These are phyloP conservation scores for Tenodera sinensis DNA, from an alignment of 2,888 invertebrate species.

Conservation along the genomic window DNA sequence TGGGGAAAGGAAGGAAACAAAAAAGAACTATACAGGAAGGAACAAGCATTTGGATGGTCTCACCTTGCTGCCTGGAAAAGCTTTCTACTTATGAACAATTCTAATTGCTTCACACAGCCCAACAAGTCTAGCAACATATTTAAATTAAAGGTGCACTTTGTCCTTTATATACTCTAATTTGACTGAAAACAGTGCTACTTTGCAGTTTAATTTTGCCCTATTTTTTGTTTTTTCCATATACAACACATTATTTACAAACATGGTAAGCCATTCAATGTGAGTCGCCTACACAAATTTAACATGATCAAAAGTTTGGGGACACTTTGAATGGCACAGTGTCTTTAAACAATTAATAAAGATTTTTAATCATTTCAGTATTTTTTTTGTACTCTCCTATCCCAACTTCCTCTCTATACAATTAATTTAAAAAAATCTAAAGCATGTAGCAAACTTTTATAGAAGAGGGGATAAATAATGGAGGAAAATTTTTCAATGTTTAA, in stretches of 20 bases:
- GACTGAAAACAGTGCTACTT: slow-evolving; percentile 21
- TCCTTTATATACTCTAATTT: slow-evolving; percentile 9
- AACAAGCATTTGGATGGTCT: slow-evolving; percentile 5
- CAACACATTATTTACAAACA: slow-evolving; percentile 33
- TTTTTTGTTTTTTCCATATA: slow-evolving; percentile 26
- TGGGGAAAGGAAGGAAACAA: background rate
- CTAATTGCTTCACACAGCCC: slow-evolving; percentile 27
- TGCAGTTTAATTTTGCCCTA: slow-evolving; percentile 20
- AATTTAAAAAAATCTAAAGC: background rate
- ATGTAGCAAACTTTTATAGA: background rate
- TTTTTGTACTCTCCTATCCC: background rate
- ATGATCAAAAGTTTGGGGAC: slow-evolving; percentile 10
- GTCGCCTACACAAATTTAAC: slow-evolving; percentile 30
- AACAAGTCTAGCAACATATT: slow-evolving; percentile 27
- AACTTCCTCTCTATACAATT: background rate
- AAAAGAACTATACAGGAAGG: slow-evolving; percentile 18
- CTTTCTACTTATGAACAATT: slow-evolving; percentile 24
- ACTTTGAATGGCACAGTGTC: slow-evolving; percentile 15
- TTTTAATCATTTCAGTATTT: background rate
- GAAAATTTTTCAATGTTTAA: background rate
- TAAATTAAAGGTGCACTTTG: slow-evolving; percentile 23
- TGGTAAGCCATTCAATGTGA: slow-evolving; percentile 34
- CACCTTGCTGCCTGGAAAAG: slow-evolving; percentile 14
- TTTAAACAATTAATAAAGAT: slow-evolving; percentile 13
- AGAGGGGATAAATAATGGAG: background rate